Evolutionary conservation across 2,888 invertebrate species (phyloP), one percentile per base, ranked within the genome.

Genomic region (Vanessa cardui): DNA sequence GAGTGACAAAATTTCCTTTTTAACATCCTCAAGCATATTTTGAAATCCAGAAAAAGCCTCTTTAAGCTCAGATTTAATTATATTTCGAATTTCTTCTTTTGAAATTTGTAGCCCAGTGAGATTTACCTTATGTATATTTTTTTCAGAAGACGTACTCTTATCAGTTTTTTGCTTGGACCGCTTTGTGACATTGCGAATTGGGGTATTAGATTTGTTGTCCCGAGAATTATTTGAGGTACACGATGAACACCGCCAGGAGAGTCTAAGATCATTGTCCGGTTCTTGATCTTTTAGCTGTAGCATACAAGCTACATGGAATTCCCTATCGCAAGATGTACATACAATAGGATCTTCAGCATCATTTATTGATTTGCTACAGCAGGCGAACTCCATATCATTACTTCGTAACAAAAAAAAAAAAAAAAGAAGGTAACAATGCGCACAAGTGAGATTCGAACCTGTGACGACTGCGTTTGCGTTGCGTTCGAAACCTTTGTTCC

Each of bases 1-100:
- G 6, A 59, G 15, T 20, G 58, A n/a, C n/a, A 20, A 20, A 33
- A 59, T 44, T 59, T 59, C 58, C 15, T 16, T 45, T 45, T 44
- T 45, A 16, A 59, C 20, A 20, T 59, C 58, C 18, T 59, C 58
- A 9, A 45, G 20, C 4, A 20, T 20, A n/a, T 59, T 59, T 59
- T 59, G 58, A 59, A 20, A 59, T 12, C 20, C 44, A n/a, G 45
- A 45, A 20, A 59, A 45, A n/a, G 58, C 58, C 18, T 59, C 45
- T 59, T 46, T 59, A 18, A 59, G n/a, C 26, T 59, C 58, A 44
- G 45, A 59, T 59, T 45, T 59, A 20, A 59, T 45, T 8, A 59
- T 59, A 21, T 39, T 20, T 44, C 46, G 45, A 20, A 59, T 44
- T 18, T 56, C 56, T 16, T 56, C 46, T 46, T 16, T 46, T 46